Percentiles rank a stretch among this genome's conserved stretches.
Conservation (phyloP, 2,888 invertebrate species). For the Eulithis prunata region DNA sequence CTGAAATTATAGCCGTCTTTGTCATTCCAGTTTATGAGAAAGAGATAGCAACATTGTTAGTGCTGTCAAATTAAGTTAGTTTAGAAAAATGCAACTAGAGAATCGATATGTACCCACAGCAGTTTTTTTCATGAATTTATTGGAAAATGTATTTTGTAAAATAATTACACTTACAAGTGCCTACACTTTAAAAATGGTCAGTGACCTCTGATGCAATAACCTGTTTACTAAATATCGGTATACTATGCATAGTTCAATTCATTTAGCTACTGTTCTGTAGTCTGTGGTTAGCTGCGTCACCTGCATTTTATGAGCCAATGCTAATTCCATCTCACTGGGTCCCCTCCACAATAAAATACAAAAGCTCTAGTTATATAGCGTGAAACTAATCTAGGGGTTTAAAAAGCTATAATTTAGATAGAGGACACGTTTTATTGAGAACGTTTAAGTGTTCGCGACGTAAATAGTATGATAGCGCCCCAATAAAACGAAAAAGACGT, state of each 20-base stretch:
- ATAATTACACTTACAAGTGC: too few relatives aligned
- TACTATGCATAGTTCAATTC: conserved; percentile 18
- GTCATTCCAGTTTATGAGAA: too few relatives aligned
- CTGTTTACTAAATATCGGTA: conserved; percentile 11
- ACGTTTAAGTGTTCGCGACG: conserved; percentile 18
- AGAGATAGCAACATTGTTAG: too few relatives aligned
- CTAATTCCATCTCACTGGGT: conserved; percentile 34
- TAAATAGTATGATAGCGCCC: not conserved
- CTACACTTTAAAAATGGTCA: not conserved
- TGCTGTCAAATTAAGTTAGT: too few relatives aligned
- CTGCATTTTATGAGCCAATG: conserved; percentile 32
- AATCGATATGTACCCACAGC: too few relatives aligned
- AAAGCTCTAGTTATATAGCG: conserved; percentile 18
- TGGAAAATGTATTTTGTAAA: too few relatives aligned
- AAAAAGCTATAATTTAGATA: conserved; percentile 26
- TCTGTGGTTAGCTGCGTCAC: conserved; percentile 24
- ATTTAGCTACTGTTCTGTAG: conserved; percentile 10
- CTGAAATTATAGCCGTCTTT: too few relatives aligned
- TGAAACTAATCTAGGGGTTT: conserved; percentile 30
- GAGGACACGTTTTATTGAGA: conserved; percentile 27
- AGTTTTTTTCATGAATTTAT: too few relatives aligned
- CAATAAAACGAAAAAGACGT: conserved; percentile 6
- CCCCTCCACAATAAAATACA: conserved; percentile 28
- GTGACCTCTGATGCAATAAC: conserved; percentile 1
- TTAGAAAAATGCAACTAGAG: too few relatives aligned